phyloP scores from a whole-genome alignment of 2,888 invertebrate genomes.

The Aspidiotus rigidus region DNA sequence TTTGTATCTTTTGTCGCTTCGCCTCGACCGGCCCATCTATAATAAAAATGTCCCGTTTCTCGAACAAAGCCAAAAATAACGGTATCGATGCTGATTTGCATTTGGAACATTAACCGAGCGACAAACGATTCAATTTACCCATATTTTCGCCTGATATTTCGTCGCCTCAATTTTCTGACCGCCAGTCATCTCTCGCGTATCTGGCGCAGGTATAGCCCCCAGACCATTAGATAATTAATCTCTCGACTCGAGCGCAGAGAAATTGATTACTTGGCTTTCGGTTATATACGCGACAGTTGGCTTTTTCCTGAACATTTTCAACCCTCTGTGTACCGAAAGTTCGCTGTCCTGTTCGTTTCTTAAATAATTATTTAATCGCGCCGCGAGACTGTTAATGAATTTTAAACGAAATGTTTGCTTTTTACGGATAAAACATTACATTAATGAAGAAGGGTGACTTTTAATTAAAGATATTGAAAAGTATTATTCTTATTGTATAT shows the following conservation, averaged over 20 bases:
- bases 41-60: conserved; percentile 28
- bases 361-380: conserved; percentile 1
- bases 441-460: conserved; percentile 1
- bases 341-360: not conserved
- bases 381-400: not conserved
- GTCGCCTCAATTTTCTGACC: not conserved
- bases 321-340: not conserved
- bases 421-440: not conserved
- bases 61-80: conserved; percentile 29
- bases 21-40: conserved; percentile 24
- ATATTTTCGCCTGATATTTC: not conserved
- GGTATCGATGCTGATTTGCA: conserved; percentile 28
- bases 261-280: not conserved
- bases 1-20: conserved; percentile 29
- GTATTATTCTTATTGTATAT: not conserved
- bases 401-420: not conserved
- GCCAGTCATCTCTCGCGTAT: not conserved
- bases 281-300: not conserved
- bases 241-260: not conserved
- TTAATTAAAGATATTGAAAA: conserved; percentile 4
- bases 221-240: conserved; percentile 2
- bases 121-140: conserved; percentile 14
- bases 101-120: conserved; percentile 15
- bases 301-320: not conserved
- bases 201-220: not conserved